These are phyloP conservation scores for Podarcis muralis DNA, from an alignment of 2,113 vertebrate genomes.

Conservation along the genomic window DNA sequence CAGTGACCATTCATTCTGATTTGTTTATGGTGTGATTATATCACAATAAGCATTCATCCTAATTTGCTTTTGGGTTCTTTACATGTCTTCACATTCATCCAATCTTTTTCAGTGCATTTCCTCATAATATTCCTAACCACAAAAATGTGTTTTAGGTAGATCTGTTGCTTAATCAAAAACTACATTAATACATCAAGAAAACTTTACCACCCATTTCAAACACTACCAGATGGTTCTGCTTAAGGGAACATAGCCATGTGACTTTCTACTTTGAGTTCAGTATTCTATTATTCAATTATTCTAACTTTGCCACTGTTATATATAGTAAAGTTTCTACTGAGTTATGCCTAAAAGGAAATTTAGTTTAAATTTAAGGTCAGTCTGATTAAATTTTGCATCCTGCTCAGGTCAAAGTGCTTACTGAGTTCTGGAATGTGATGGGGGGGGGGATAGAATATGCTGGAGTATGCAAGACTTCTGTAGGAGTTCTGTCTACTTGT, in stretches of 20 bases:
- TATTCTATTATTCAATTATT: neutral
- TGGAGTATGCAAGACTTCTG: neutral
- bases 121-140: no score
- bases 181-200: neutral
- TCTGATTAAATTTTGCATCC: neutral
- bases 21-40: no score
- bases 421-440: neutral
- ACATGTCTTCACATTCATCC: no score
- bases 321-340: neutral
- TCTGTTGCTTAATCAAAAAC: no score
- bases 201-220: neutral
- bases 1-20: no score
- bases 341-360: neutral
- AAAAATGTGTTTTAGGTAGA: no score
- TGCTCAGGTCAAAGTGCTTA: neutral
- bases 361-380: neutral
- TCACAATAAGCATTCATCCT: no score
- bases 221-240: neutral
- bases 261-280: neutral
- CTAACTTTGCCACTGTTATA: neutral
- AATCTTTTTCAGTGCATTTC: no score
- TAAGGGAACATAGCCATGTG: neutral
- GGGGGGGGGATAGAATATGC: fast-evolving
- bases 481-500: no score
- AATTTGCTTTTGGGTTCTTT: no score